Conservation (phyloP, 2,888 invertebrate genomes). For the Pollenia angustigena region DNA sequence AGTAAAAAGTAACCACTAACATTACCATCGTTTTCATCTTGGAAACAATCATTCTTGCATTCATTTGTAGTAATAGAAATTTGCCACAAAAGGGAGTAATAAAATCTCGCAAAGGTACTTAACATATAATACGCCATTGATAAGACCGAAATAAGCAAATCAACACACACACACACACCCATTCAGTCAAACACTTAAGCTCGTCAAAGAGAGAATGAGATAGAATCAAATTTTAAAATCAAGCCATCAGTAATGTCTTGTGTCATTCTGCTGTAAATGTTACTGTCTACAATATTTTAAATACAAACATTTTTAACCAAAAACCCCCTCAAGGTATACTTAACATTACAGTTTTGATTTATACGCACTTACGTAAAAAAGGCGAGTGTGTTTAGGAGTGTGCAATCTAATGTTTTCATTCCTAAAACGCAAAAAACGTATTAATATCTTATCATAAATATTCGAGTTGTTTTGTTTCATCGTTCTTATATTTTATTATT, state of each 20-base stretch:
- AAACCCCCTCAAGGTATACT: constrained; percentile 18
- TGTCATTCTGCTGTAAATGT: background rate
- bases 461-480: background rate
- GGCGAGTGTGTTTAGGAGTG: background rate
- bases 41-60: background rate
- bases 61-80: constrained; percentile 31
- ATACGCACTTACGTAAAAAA: background rate
- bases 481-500: background rate
- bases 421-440: constrained; percentile 45
- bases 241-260: background rate
- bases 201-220: background rate
- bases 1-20: background rate
- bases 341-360: constrained; percentile 17
- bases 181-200: background rate
- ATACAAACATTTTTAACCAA: background rate
- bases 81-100: constrained; percentile 25
- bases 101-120: constrained; percentile 68
- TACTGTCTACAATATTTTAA: background rate
- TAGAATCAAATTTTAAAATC: constrained; percentile 2
- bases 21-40: constrained; percentile 4
- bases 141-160: constrained; percentile 33
- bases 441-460: constrained; percentile 49
- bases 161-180: background rate
- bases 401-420: background rate
- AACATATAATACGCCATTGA: constrained; percentile 61